Evolutionary conservation across 1,140 invertebrate genomes (phyloP), one percentile per base, ranked within the genome.

Genomic region (Sesamia nonagrioides): DNA sequence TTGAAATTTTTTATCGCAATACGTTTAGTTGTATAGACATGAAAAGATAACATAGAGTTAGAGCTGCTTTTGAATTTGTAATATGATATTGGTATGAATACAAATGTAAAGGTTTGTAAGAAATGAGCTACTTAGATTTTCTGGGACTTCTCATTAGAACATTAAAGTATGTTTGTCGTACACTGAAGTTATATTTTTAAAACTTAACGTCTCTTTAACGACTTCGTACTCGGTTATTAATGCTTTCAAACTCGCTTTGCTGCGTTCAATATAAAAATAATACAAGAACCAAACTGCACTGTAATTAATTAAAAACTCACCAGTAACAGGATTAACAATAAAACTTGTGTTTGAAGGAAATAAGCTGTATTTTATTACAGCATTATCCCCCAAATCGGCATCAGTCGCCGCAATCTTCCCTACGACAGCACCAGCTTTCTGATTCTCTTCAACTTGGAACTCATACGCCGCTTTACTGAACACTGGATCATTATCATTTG

Each of bases 401-500:
- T 99, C 99, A 11, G 92, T 96, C 0, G 99, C 99, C 0, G 94
- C 87, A 0, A 99, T 96, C 54, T 95, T 96, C 0, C 98, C 98
- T 35, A 99, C 97, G 17, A 96, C 86, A 0, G 97, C 96, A 3
- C 98, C 98, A 18, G 97, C 95, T 1, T 97, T 96, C 73, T 97
- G 95, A 95, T 99, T 99, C 94, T 99, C 99, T 84, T 97, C 96
- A 5, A 99, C 96, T 54, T 95, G 95, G 88, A 99, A 99, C 42
- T 97, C 96, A 93, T 98, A 99, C 13, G 96, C 95, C 1, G 97
- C 94, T 74, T 96, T 96, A 11, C 96, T 93, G 92, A 99, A 99
- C 18, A 95, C 94, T 1, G 98, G 98, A 91, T 97, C 97, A 95
- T 99, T 99, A 95, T 99, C 99, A 93, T 99, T 99, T 74, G 98